A percentile compares a stretch with the other conserved stretches of the same genome.
Conservation (phyloP, 2,113 vertebrate genomes). For the Plectropomus leopardus region DNA sequence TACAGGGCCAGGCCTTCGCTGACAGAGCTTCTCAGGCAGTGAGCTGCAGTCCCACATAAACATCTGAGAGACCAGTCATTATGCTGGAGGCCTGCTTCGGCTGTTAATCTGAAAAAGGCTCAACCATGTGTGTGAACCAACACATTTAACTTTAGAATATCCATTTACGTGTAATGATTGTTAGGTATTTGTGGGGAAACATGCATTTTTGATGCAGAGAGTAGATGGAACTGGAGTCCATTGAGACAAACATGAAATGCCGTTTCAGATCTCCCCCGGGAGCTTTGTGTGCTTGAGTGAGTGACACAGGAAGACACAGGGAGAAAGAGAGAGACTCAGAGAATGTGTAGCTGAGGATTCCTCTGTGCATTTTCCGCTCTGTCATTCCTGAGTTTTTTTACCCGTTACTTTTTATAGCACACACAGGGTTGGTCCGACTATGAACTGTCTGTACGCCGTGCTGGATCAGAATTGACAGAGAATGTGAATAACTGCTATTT, state of each 20-base stretch:
- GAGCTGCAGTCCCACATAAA: constrained; percentile 60
- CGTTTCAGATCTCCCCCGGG: constrained; percentile 27
- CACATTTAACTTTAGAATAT: neutral
- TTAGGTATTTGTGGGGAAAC: constrained; percentile 15
- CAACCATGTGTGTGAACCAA: constrained; percentile 6
- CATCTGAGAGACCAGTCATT: constrained; percentile 67
- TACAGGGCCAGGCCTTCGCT: constrained; percentile 75
- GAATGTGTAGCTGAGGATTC: constrained; percentile 61
- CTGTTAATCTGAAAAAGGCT: constrained; percentile 43
- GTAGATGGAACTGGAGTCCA: neutral
- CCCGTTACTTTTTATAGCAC: constrained; percentile 74
- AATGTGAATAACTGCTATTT: constrained; percentile 52
- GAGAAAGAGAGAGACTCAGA: constrained; percentile 15
- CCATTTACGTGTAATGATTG: constrained; percentile 19
- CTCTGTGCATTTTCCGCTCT: constrained; percentile 67
- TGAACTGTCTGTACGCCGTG: constrained; percentile 45
- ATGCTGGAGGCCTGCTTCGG: constrained; percentile 41
- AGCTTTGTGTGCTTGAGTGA: neutral
- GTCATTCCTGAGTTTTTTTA: constrained; percentile 69
- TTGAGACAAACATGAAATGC: constrained; percentile 16
- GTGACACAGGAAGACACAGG: constrained; percentile 46
- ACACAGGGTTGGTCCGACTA: constrained; percentile 36
- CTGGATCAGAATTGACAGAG: constrained; percentile 34
- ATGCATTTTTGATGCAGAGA: neutral
- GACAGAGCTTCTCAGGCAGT: constrained; percentile 67